Conservation (phyloP, 1,140 invertebrate species). For the Rhopalosiphum padi region DNA sequence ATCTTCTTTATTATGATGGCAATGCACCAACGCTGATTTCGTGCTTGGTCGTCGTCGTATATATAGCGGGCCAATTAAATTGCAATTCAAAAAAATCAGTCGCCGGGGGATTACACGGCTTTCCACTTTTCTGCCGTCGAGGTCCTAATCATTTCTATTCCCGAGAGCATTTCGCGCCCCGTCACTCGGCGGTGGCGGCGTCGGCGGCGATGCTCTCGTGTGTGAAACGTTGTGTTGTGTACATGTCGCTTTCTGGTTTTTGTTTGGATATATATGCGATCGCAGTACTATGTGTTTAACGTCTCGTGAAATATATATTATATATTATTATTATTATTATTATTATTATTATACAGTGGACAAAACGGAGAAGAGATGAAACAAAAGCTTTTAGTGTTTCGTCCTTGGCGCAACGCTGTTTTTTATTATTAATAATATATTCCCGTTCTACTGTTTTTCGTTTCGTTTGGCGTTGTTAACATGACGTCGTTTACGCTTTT, state of each 20-base stretch:
- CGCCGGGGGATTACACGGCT: slow-evolving; percentile 43
- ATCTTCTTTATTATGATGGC: not conserved
- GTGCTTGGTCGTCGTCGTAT: not conserved
- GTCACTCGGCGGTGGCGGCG: not conserved
- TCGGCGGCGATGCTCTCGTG: not conserved
- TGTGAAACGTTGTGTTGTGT: slow-evolving; percentile 26
- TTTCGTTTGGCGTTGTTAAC: not conserved
- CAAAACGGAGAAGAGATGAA: not conserved
- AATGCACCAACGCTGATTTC: not conserved
- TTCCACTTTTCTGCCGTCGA: slow-evolving; percentile 50
- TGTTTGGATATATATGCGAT: not conserved
- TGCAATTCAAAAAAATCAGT: slow-evolving; percentile 44
- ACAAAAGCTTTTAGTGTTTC: slow-evolving; percentile 40
- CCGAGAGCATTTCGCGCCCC: slow-evolving; percentile 23
- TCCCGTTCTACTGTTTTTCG: not conserved
- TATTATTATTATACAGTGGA: not conserved
- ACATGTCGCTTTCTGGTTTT: slow-evolving; percentile 38
- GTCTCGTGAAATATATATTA: not conserved
- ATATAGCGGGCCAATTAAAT: slow-evolving; percentile 33
- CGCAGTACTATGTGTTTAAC: not conserved
- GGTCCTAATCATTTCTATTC: slow-evolving; percentile 46
- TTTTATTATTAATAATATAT: slow-evolving; percentile 6
- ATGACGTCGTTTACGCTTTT: not conserved
- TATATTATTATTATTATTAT: not conserved
- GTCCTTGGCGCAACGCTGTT: not conserved